Evolutionary conservation across 1,140 invertebrate genomes (phyloP), one percentile per base, ranked within the genome.

Genomic region (Mercenaria mercenaria): DNA sequence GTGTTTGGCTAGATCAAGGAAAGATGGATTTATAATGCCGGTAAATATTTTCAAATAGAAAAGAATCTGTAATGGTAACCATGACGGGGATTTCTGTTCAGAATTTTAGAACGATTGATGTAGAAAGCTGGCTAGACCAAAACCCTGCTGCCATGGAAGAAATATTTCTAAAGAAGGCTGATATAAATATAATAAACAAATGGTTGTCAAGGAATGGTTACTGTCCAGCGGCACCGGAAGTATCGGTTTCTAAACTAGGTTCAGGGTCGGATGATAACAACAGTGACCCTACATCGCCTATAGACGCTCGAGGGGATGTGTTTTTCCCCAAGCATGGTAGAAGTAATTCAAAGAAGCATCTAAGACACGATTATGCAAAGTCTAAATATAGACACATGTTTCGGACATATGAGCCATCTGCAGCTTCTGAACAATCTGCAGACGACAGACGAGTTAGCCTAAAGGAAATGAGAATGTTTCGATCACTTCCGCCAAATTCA

Each of bases 121-220:
- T 97, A 6, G 96, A 97, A 87, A 95, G 95, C 81, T 97, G 96
- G 96, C 92, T 97, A 47, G 96, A 97, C 77, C 88, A 92, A 4
- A 96, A 97, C 88, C 96, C 96, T 0, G 96, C 96, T 13, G 91
- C 93, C 41, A 94, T 95, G 79, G 91, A 95, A 43, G 96, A 96
- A 69, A 96, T 96, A 84, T 96, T 97, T 90, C 85, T 96, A 6
- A 93, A 95, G 32, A 96, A 96, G 92, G 96, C 96, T 0, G 96
- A 97, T 85, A 81, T 96, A 0, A 87, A 76, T 0, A 92, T 96
- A 0, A 94, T 97, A 34, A 97, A 97, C 93, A 95, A 95, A 84
- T 97, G 97, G 97, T 92, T 97, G 6, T 92, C 95, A 4, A 88
- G 94, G 0, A 96, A 96, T 91, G 96, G 96, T 11, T 96, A 96